Base-by-base conservation (phyloP, 2,113 vertebrate species). In the Polypterus senegalus region DNA sequence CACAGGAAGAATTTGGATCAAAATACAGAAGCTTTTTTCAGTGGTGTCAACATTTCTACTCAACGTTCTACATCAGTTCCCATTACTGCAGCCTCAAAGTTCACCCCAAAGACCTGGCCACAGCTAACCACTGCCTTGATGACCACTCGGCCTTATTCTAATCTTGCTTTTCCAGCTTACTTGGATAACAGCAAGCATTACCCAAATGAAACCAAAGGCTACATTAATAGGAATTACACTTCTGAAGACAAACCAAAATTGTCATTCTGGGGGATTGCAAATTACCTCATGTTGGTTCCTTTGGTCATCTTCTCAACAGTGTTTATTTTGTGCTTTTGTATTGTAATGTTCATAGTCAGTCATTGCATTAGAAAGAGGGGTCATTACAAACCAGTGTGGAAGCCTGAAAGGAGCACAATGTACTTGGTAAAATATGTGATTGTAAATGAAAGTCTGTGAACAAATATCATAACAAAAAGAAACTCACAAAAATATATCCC, bases 311-410 rank as follows among this genome's bases (percentile, higher is more conserved):
- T 86, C 3, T 73, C 73, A 63, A 78, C 77, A 0, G 65, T 87
- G 60, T 61, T 88, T 54, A 77, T 87, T 61, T 76, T 89, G 52
- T 91, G 90, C 74, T 92, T 83, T 43, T 93, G 90, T 66, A 73
- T 75, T 2, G 62, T 79, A 5, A 66, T 83, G 64, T 67, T 86
- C 71, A 79, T 76, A 2, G 80, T 79, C 1, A 80, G 86, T 51
- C 70, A 63, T 75, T 82, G 79, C 65, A 80, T 81, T n/a, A 76
- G 67, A 60, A 88, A 66, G 67, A 86, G 75, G 60, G 85, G 90
- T 3, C 78, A 77, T 45, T 92, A 91, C 64, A 75, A 74, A 10
- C 86, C 87, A 0, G 9, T 76, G 2, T 73, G 73, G 71, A 79
- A 70, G 47, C 74, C 70, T 27, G 78, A 61, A 11, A 56, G 54